Evolutionary conservation across 1,140 invertebrate genomes (phyloP), one percentile per base, ranked within the genome.

Genomic region (Drosophila azteca): DNA sequence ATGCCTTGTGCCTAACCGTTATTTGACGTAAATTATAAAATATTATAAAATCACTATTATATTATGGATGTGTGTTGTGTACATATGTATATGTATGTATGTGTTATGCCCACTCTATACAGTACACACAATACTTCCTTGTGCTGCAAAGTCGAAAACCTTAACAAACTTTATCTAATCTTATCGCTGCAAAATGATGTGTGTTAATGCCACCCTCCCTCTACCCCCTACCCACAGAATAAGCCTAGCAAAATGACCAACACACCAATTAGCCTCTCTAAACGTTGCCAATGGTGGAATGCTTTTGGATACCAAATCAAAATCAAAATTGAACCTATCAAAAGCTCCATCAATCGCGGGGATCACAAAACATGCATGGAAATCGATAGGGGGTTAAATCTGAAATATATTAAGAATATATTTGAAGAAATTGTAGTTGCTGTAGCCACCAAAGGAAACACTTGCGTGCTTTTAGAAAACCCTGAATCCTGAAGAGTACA

Each of bases 221-320:
- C 26, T 9, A 11, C 9, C 24, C 24, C 13, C 7, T n/a, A 5
- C 49, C 11, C 15, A 9, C 6, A 5, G 22, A 53, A 39, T 43
- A 62, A 59, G 52, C 55, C 59, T 22, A 69, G 62, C 79, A 71
- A 31, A 69, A 65, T 84, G 76, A 68, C 73, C 51, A 78, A 73
- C 70, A 73, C 75, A 84, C 66, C 82, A 87, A 85, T 77, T 81
- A 87, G 82, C 75, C 45, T 70, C 45, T 85, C 60, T 29, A 17
- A 64, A 58, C 63, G 61, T 60, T 74, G 6, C n/a, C 24, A 45
- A 67, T 67, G 35, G 39, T 67, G 17, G 11, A 68, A 54, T 62
- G 31, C 49, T 67, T 29, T 72, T 60, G 46, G 29, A 52, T 60
- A 48, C 15, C 44, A 63, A 74, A 74, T 69, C 59, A 54, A 67